A percentile compares a stretch with the other conserved stretches of the same genome.
Conservation (phyloP, 2,797 vertebrate species). For the Artibeus jamaicensis region DNA sequence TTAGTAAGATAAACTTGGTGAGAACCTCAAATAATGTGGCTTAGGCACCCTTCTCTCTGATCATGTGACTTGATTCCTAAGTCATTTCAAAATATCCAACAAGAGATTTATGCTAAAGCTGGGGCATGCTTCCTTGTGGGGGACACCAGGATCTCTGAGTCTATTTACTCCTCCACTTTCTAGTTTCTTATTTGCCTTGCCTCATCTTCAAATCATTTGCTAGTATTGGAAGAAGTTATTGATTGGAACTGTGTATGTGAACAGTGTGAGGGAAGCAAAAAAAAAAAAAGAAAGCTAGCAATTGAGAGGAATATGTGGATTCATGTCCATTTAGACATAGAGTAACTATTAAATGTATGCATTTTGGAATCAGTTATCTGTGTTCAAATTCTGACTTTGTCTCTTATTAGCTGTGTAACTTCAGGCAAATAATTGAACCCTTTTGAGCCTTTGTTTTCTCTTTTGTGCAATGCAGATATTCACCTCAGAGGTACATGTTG, state of each 20-base stretch:
- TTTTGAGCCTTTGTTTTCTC: not conserved
- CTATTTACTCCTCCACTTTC: not conserved
- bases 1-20: not conserved
- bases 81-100: not conserved
- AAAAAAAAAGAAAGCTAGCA: not conserved
- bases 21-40: not conserved
- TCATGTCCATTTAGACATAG: not conserved
- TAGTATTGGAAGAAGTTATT: not conserved
- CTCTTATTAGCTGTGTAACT: not conserved
- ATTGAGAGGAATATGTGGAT: not conserved
- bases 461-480: not conserved
- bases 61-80: not conserved
- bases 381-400: not conserved
- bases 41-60: not conserved
- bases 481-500: not conserved
- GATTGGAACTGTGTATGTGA: not conserved
- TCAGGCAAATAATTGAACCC: not conserved
- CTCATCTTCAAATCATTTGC: not conserved
- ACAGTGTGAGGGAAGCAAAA: not conserved
- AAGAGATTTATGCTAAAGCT: not conserved
- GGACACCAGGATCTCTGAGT: not conserved
- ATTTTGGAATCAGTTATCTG: not conserved
- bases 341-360: not conserved
- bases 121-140: not conserved
- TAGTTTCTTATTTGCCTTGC: not conserved